phyloP scores from a whole-genome alignment of 2,888 invertebrate species.

The Artemia sp. region DNA sequence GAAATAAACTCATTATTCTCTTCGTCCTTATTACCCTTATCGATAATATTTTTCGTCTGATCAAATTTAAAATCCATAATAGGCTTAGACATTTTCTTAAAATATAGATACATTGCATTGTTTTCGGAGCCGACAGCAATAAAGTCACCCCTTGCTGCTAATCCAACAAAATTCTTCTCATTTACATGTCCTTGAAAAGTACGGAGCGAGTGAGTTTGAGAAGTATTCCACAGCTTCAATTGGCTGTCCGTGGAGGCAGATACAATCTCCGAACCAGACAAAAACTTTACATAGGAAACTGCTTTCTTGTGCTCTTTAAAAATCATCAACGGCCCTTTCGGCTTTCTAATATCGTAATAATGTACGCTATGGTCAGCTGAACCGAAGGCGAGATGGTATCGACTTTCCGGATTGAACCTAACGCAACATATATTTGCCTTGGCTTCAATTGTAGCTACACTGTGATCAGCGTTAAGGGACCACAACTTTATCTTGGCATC shows the following conservation, averaged over 20 bases:
- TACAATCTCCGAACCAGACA: constrained; percentile 64
- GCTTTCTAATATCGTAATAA: constrained; percentile 76
- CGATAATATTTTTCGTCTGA: constrained; percentile 54
- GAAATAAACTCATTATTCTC: constrained; percentile 73
- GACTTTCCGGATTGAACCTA: constrained; percentile 65
- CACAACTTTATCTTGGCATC: constrained; percentile 83
- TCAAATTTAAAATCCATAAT: constrained; percentile 74
- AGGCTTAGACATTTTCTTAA: constrained; percentile 69
- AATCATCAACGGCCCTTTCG: constrained; percentile 57
- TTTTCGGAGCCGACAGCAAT: constrained; percentile 89
- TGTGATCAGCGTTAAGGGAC: constrained; percentile 69
- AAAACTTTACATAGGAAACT: constrained; percentile 81
- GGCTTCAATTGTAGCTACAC: constrained; percentile 71
- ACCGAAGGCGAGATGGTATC: constrained; percentile 78
- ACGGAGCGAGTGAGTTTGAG: constrained; percentile 47
- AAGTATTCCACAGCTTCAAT: constrained; percentile 72
- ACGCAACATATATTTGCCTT: constrained; percentile 92
- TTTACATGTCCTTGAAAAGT: constrained; percentile 82
- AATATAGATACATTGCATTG: constrained; percentile 79
- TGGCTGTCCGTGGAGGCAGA: constrained; percentile 84
- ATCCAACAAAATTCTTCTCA: constrained; percentile 87
- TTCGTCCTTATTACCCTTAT: constrained; percentile 57
- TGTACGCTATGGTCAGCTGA: constrained; percentile 95
- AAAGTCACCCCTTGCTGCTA: constrained; percentile 79
- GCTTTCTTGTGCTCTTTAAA: constrained; percentile 82